Evolutionary conservation across 2,113 vertebrate species (phyloP), one percentile per base, ranked within the genome.

Genomic region (Pygoscelis antarcticus): DNA sequence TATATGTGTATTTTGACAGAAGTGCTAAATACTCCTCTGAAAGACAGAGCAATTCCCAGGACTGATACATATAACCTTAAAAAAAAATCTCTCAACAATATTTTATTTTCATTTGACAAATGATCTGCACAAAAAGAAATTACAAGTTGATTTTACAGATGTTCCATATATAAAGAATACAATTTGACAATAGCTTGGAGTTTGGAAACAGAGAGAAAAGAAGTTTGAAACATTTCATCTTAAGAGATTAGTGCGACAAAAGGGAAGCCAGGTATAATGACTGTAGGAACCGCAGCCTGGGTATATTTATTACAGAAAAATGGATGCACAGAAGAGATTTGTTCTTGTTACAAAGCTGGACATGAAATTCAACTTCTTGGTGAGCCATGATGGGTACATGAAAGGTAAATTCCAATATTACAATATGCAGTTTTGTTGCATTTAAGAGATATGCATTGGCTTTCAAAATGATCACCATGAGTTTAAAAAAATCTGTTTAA

Each of bases 381-480:
- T 90, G n/a, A 79, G 27, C 22, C 34, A 55, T 64, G 51, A 89
- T 47, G 55, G 17, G n/a, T 81, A 88, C 44, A 30, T 25, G 13
- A 94, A 94, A 84, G 18, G 20, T 76, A 47, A 80, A 87, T 58
- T 89, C 26, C 27, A 40, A 16, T 22, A 54, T 51, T 70, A 27
- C 20, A 87, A 32, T 42, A 22, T 29, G 3, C 15, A 55, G 2
- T 13, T 78, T 47, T 75, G 12, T 66, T 78, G 11, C 46, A 58
- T 78, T 82, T 71, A 64, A 68, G 32, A 29, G 26, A n/a, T 2
- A 42, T 34, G 2, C 0, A 0, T 44, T 68, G 13, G 7, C 10
- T 85, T 88, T 64, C 19, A 60, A 76, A 93, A 70, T 60, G 0
- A 62, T 58, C 13, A 47, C 6, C 2, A 3, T 5, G 10, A 51